phyloP scores from a whole-genome alignment of 2,113 vertebrate genomes.

The Bothrops jararaca region DNA sequence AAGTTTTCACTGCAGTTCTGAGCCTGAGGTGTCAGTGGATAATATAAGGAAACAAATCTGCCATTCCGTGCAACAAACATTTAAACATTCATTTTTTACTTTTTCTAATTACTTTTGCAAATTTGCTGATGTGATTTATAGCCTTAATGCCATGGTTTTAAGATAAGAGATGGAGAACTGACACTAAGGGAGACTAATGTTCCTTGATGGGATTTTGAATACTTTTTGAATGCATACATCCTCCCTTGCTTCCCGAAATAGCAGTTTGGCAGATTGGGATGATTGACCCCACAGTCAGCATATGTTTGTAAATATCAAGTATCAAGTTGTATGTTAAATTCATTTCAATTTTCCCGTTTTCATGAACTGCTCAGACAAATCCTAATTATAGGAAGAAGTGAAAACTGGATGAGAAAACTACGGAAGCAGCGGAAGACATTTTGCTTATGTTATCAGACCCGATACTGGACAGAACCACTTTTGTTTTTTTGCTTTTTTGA shows the following conservation, averaged over 20 bases:
- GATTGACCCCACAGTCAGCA: neutral
- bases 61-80: neutral
- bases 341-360: neutral
- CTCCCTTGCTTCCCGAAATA: neutral
- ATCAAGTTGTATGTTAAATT: neutral
- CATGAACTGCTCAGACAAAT: neutral
- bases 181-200: neutral
- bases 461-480: neutral
- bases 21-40: neutral
- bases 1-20: neutral
- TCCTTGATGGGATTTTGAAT: neutral
- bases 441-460: neutral
- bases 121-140: neutral
- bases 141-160: neutral
- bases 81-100: neutral
- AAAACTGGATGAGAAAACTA: neutral
- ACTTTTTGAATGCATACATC: neutral
- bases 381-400: neutral
- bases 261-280: neutral
- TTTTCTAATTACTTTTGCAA: neutral
- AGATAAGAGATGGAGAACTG: neutral
- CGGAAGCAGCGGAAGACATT: neutral
- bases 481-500: neutral
- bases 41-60: neutral
- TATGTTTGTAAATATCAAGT: neutral